Evolutionary conservation across 2,888 invertebrate species (phyloP).

Genomic region (Drosophila eohydei): DNA sequence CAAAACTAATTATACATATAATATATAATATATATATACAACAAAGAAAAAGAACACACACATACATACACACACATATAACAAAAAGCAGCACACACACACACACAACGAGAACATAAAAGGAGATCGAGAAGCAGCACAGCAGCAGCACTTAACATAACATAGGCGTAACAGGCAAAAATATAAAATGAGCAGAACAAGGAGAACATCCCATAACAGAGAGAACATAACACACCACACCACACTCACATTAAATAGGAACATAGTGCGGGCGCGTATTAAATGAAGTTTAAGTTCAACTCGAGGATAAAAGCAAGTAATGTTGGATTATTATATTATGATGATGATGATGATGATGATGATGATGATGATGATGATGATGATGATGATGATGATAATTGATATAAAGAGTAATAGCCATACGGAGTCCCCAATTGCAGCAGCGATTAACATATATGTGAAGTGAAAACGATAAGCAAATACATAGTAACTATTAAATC

Average conservation of each 20-base stretch:
- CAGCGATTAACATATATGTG: slow-evolving; percentile 37
- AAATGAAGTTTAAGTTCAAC: slow-evolving; percentile 28
- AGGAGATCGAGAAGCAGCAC: slow-evolving; percentile 41
- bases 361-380: neutral
- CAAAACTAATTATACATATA: slow-evolving; percentile 79
- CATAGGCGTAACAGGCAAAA: slow-evolving; percentile 43
- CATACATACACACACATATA: slow-evolving; percentile 47
- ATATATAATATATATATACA: slow-evolving; percentile 77
- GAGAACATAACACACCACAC: slow-evolving; percentile 25
- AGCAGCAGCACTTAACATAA: slow-evolving; percentile 45
- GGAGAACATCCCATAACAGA: slow-evolving; percentile 34
- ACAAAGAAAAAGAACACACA: slow-evolving; percentile 19
- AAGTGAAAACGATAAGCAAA: slow-evolving; percentile 39
- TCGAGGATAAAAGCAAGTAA: slow-evolving; percentile 33
- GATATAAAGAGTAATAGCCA: slow-evolving; percentile 49
- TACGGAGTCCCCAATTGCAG: slow-evolving; percentile 50
- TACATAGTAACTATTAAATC: slow-evolving; percentile 21
- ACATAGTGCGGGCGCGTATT: slow-evolving; percentile 45
- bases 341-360: slow-evolving; percentile 21
- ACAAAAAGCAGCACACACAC: slow-evolving; percentile 50
- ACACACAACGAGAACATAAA: slow-evolving; percentile 27
- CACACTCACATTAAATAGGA: slow-evolving; percentile 33
- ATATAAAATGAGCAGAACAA: neutral
- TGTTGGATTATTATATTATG: slow-evolving; percentile 16
- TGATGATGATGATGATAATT: slow-evolving; percentile 9